Conservation (phyloP, 1,140 invertebrate genomes). For the Chlorops oryzae region DNA sequence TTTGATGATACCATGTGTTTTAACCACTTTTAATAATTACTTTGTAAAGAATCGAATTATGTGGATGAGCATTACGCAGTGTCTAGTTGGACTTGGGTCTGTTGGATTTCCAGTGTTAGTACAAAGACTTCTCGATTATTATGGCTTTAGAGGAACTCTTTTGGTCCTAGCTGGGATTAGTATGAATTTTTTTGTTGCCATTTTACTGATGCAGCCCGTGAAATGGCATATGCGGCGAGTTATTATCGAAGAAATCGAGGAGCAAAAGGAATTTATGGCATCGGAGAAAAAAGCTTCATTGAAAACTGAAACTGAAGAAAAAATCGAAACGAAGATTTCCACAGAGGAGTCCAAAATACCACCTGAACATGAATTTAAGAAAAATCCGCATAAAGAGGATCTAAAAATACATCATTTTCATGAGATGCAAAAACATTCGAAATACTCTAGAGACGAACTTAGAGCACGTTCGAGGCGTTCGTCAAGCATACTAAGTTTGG, state of each 20-base stretch:
- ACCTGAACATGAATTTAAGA: neutral
- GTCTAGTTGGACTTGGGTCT: slow-evolving; percentile 52
- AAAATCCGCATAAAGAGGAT: too few species aligned
- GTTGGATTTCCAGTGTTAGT: slow-evolving; percentile 55
- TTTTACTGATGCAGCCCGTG: slow-evolving; percentile 59
- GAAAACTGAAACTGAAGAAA: too few species aligned
- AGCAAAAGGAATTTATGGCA: too few species aligned
- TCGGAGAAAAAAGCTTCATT: too few species aligned
- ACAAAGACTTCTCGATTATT: slow-evolving; percentile 50
- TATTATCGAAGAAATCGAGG: slow-evolving; percentile 18
- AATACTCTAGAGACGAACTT: too few species aligned
- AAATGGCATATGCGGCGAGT: slow-evolving; percentile 59
- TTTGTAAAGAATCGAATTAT: slow-evolving; percentile 55
- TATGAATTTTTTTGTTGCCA: slow-evolving; percentile 57
- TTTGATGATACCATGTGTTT: slow-evolving; percentile 54
- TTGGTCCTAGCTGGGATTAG: slow-evolving; percentile 56
- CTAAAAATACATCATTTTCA: too few species aligned
- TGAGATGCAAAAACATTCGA: too few species aligned
- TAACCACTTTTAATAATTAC: slow-evolving; percentile 55
- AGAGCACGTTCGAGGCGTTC: slow-evolving; percentile 26
- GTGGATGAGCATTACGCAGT: slow-evolving; percentile 57
- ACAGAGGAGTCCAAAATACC: too few species aligned
- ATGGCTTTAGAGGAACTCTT: slow-evolving; percentile 59
- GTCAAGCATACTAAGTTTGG: slow-evolving; percentile 46
- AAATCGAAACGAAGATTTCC: too few species aligned